phyloP scores from a whole-genome alignment of 2,888 invertebrate species.

The Elmis aenea region DNA sequence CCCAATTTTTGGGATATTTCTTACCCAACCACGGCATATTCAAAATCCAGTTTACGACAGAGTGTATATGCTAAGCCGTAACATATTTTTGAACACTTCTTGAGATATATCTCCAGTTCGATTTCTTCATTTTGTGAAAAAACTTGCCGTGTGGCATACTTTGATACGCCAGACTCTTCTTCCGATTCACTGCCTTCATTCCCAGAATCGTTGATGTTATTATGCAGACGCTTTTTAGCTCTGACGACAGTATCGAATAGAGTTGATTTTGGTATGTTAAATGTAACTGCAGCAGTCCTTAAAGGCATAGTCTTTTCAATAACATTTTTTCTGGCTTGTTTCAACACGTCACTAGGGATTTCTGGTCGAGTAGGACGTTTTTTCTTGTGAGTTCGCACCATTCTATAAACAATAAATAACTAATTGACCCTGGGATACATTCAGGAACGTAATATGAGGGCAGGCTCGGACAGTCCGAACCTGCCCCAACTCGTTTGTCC shows the following conservation, averaged over 20 bases:
- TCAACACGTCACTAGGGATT: no score
- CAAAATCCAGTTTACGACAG: slow-evolving; percentile 2
- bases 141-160: slow-evolving; percentile 1
- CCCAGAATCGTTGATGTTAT: slow-evolving; percentile 2
- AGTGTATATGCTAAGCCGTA: slow-evolving; percentile 5
- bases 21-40: slow-evolving; percentile 5
- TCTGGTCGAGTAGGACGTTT: no score
- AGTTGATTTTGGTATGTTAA: slow-evolving; percentile 8
- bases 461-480: no score
- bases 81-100: slow-evolving; percentile 3
- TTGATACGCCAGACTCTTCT: slow-evolving; percentile 1
- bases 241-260: slow-evolving; percentile 6
- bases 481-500: no score
- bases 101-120: slow-evolving; percentile 1
- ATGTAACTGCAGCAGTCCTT: slow-evolving; percentile 4
- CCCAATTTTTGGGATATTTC: slow-evolving; percentile 3
- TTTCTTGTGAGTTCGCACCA: no score
- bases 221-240: slow-evolving; percentile 5
- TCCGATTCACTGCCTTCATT: slow-evolving; percentile 2
- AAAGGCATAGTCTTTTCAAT: slow-evolving; percentile 3
- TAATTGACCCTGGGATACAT: no score
- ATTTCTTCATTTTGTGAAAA: not conserved
- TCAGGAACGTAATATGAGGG: no score
- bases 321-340: slow-evolving; percentile 5
- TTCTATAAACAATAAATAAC: no score